Evolutionary conservation across 2,888 invertebrate genomes (phyloP).

Genomic region (Tholera decimalis): DNA sequence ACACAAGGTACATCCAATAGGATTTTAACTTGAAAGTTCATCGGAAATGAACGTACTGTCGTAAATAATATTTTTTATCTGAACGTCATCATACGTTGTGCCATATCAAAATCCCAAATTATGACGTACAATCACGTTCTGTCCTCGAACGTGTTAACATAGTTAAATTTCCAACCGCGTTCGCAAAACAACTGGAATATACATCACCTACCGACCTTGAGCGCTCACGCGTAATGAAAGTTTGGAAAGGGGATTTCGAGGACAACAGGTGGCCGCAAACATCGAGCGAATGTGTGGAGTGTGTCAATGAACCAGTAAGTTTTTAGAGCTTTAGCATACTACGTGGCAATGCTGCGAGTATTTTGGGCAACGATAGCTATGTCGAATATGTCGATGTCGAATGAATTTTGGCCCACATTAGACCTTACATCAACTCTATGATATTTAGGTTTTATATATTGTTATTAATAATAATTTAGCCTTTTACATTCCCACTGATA

Average conservation of each 20-base stretch:
- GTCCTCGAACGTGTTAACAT: too few relatives aligned
- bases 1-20: too few relatives aligned
- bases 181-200: slow-evolving; percentile 30
- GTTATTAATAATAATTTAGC: too few relatives aligned
- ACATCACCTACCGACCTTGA: slow-evolving; percentile 55
- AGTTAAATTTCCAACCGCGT: slow-evolving; percentile 10
- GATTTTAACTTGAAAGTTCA: too few relatives aligned
- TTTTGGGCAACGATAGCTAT: neutral
- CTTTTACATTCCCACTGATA: too few relatives aligned
- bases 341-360: neutral
- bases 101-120: too few relatives aligned
- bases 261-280: slow-evolving; percentile 60
- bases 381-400: neutral
- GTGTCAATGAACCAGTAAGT: slow-evolving; percentile 14
- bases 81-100: too few relatives aligned
- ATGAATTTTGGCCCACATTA: neutral
- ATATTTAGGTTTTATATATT: too few relatives aligned
- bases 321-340: neutral
- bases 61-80: too few relatives aligned
- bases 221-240: slow-evolving; percentile 60
- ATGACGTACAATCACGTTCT: too few relatives aligned
- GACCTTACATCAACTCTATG: too few relatives aligned
- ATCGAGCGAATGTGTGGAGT: slow-evolving; percentile 12
- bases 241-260: slow-evolving; percentile 64
- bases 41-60: too few relatives aligned